Conservation (phyloP, 2,888 invertebrate genomes). For the Neelides folsomi region DNA sequence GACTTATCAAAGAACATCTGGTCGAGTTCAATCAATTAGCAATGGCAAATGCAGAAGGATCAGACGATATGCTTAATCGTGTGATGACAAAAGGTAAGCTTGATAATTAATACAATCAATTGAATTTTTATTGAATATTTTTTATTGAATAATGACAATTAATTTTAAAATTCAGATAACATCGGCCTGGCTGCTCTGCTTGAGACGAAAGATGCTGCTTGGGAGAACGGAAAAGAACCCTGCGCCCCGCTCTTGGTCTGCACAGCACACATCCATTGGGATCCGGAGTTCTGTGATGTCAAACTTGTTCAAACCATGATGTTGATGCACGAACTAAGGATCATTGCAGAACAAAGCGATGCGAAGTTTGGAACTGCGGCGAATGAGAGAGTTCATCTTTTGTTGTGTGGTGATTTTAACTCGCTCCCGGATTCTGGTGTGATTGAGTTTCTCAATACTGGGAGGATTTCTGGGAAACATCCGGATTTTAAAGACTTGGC, state of each 20-base stretch:
- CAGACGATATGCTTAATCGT: constrained; percentile 94
- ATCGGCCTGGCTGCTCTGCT: constrained; percentile 91
- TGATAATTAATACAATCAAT: neutral
- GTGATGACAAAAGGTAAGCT: constrained; percentile 74
- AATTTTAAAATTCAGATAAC: constrained; percentile 52
- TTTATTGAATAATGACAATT: too few relatives aligned
- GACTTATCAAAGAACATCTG: constrained; percentile 84
- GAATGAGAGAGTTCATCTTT: constrained; percentile 66
- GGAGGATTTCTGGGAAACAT: constrained; percentile 80
- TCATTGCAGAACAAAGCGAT: constrained; percentile 72
- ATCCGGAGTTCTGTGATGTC: constrained; percentile 98
- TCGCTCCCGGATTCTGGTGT: constrained; percentile 96
- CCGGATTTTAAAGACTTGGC: constrained; percentile 91
- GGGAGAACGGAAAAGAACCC: constrained; percentile 55
- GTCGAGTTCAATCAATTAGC: constrained; percentile 98
- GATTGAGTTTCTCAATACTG: constrained; percentile 83
- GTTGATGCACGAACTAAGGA: constrained; percentile 84
- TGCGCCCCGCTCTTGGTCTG: constrained; percentile 79
- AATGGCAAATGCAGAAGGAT: constrained; percentile 95
- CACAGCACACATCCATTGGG: constrained; percentile 99
- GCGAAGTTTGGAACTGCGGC: constrained; percentile 38
- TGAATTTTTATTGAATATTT: neutral
- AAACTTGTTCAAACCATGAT: constrained; percentile 99
- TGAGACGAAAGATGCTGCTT: constrained; percentile 86
- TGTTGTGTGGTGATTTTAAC: constrained; percentile 97